phyloP scores from a whole-genome alignment of 2,888 invertebrate genomes.

The Rhopalosiphum nymphaeae region DNA sequence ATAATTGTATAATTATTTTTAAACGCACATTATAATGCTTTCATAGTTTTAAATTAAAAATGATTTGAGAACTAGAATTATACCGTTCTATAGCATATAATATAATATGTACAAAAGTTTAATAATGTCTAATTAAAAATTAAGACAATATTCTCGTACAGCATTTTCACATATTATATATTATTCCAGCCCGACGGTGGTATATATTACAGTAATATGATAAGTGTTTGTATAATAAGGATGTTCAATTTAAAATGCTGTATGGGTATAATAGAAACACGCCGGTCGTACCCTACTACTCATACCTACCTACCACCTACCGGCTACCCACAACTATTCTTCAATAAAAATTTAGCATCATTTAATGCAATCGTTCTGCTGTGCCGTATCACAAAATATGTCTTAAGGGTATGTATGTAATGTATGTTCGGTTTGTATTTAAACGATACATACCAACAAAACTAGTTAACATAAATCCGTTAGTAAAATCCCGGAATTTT shows the following conservation, averaged over 20 bases:
- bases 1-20: not conserved
- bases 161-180: not conserved
- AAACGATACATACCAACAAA: not conserved
- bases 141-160: not conserved
- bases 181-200: not conserved
- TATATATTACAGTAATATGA: not conserved
- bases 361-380: not conserved
- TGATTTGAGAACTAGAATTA: not conserved
- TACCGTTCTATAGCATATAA: not conserved
- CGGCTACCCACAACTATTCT: not conserved
- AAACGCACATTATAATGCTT: not conserved
- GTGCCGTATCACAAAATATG: not conserved
- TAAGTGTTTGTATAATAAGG: conserved; percentile 16
- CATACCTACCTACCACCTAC: not conserved
- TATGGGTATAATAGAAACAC: conserved; percentile 22
- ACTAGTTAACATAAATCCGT: conserved; percentile 46
- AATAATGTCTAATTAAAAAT: conserved; percentile 35
- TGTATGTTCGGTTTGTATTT: not conserved
- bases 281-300: not conserved
- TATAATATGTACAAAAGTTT: not conserved
- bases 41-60: not conserved
- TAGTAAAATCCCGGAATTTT: conserved; percentile 49
- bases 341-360: conserved; percentile 43
- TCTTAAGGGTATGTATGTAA: conserved; percentile 40
- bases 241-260: conserved; percentile 49